Percentiles rank a stretch among this genome's conserved stretches.
phyloP scores from a whole-genome alignment of 1,140 invertebrate genomes.

The Plodia interpunctella region DNA sequence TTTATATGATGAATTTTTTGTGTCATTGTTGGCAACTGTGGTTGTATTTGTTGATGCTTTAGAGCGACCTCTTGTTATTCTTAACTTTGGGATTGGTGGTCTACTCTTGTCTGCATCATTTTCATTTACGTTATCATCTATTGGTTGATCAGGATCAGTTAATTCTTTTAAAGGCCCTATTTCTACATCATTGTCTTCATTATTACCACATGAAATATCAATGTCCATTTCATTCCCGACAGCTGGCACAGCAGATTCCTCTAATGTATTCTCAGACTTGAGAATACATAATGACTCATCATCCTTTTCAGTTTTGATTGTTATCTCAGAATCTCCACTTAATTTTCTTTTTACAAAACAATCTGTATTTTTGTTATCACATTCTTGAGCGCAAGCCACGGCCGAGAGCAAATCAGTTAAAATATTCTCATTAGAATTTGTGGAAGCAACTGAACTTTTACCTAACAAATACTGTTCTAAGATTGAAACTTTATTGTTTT shows the following conservation, averaged over 20 bases:
- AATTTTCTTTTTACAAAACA: constrained; percentile 68
- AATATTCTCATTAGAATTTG: constrained; percentile 76
- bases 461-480: constrained; percentile 70
- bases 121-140: constrained; percentile 41
- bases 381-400: constrained; percentile 77
- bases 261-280: constrained; percentile 66
- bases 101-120: constrained; percentile 50
- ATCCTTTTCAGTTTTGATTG: constrained; percentile 59
- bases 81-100: constrained; percentile 72
- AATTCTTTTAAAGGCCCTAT: constrained; percentile 68
- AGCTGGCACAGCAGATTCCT: constrained; percentile 71
- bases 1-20: constrained; percentile 54
- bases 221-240: constrained; percentile 77
- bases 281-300: constrained; percentile 34
- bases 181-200: constrained; percentile 70
- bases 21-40: constrained; percentile 34
- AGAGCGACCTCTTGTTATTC: constrained; percentile 71
- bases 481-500: constrained; percentile 69
- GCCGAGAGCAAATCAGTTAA: constrained; percentile 79
- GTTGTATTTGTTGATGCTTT: constrained; percentile 64
- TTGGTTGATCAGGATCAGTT: constrained; percentile 55
- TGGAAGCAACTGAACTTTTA: constrained; percentile 41
- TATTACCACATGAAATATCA: constrained; percentile 63
- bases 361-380: constrained; percentile 66
- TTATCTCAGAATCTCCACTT: constrained; percentile 62